phyloP scores from a whole-genome alignment of 2,888 invertebrate species.

The Acleris sparsana region DNA sequence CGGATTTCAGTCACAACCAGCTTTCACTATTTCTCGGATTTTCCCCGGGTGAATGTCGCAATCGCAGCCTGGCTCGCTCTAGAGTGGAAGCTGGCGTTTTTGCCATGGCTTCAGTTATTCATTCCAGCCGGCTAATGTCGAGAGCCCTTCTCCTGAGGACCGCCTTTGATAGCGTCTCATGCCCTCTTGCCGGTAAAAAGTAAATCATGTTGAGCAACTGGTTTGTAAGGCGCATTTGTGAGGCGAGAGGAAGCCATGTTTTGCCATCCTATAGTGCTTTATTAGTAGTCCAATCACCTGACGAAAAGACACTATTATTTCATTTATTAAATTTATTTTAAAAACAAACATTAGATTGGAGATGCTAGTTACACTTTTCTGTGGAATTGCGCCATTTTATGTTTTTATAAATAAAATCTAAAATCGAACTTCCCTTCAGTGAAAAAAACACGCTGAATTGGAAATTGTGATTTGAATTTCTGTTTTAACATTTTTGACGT shows the following conservation, averaged over 20 bases:
- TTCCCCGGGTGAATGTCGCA: slow-evolving; percentile 32
- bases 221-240: slow-evolving; percentile 29
- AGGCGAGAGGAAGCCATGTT: slow-evolving; percentile 13
- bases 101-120: slow-evolving; percentile 37
- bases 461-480: no score
- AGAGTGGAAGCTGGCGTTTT: slow-evolving; percentile 28
- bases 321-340: not conserved
- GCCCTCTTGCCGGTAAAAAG: slow-evolving; percentile 33
- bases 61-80: slow-evolving; percentile 14
- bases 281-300: slow-evolving; percentile 15
- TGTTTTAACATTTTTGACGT: no score
- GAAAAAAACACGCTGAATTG: no score
- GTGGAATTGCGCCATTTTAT: no score
- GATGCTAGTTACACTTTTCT: no score
- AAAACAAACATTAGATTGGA: no score
- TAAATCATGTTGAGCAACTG: slow-evolving; percentile 34
- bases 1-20: slow-evolving; percentile 50
- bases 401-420: no score
- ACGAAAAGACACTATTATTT: not conserved
- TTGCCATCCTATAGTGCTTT: slow-evolving; percentile 13
- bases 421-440: no score
- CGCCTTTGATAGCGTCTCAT: slow-evolving; percentile 37
- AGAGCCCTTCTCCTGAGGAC: slow-evolving; percentile 36
- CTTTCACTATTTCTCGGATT: slow-evolving; percentile 52
- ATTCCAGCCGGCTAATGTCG: slow-evolving; percentile 37